Conservation (phyloP, 2,113 vertebrate genomes). For the Oceanodroma tethys region DNA sequence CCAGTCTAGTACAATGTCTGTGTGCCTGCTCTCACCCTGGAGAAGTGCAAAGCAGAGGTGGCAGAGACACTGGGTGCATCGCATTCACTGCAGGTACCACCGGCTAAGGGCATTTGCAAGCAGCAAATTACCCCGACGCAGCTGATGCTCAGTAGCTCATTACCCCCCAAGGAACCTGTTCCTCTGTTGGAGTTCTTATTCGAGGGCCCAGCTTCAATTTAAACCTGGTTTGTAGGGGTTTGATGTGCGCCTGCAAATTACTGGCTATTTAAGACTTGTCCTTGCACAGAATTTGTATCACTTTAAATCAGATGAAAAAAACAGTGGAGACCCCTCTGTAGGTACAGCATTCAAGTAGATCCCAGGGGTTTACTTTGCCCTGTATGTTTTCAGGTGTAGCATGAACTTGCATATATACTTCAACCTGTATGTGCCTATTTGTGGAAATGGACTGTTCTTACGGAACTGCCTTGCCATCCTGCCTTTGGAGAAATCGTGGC, state of each 20-base stretch:
- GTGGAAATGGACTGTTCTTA: not conserved
- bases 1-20: accelerated
- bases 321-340: not conserved
- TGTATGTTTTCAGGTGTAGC: not conserved
- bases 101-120: not conserved
- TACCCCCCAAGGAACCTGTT: not conserved
- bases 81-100: not conserved
- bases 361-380: not conserved
- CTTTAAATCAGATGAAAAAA: not conserved
- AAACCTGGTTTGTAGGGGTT: not conserved
- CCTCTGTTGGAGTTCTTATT: not conserved
- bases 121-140: not conserved
- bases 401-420: not conserved
- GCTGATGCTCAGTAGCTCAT: not conserved
- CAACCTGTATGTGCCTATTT: not conserved
- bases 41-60: not conserved
- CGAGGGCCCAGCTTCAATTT: not conserved
- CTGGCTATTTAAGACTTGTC: not conserved
- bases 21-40: not conserved
- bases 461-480: accelerated
- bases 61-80: accelerated
- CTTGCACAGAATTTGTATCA: not conserved
- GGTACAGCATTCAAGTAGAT: not conserved
- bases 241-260: not conserved
- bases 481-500: not conserved